A percentile compares a stretch with the other conserved stretches of the same genome.
phyloP scores from a whole-genome alignment of 2,797 vertebrate genomes.

The Tadarida brasiliensis region DNA sequence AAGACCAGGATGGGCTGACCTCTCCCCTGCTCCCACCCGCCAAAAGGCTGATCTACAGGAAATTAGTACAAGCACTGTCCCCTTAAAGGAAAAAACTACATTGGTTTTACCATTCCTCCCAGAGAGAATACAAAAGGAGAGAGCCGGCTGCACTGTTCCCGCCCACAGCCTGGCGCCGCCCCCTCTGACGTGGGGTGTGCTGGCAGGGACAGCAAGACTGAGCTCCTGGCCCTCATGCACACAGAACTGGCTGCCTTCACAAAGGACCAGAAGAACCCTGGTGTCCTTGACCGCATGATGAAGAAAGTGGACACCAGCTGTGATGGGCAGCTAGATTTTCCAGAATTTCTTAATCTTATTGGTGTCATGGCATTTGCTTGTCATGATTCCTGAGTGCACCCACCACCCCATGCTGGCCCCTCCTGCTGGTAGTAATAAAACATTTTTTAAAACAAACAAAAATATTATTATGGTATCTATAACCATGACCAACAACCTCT shows the following conservation, averaged over 20 bases:
- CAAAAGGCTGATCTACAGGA: neutral
- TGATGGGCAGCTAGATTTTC: neutral
- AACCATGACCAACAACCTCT: neutral
- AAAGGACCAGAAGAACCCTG: neutral
- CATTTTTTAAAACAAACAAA: no score
- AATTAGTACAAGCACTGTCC: neutral
- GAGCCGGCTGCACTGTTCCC: no score
- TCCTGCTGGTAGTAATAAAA: neutral
- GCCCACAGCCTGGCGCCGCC: neutral
- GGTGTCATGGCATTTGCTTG: neutral
- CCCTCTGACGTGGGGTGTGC: no score
- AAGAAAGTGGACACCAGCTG: neutral
- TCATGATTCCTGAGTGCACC: neutral
- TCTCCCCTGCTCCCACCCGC: neutral
- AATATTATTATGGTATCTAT: neutral
- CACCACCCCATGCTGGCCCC: neutral
- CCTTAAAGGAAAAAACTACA: neutral
- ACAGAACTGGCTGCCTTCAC: neutral
- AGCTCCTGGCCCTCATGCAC: neutral
- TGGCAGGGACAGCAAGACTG: neutral
- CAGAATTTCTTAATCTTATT: neutral
- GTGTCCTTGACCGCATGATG: neutral
- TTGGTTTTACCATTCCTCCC: neutral
- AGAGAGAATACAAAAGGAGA: slow-evolving; percentile 43
- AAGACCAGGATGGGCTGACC: neutral